phyloP scores from a whole-genome alignment of 2,113 vertebrate genomes.

The Laticauda laticaudata region DNA sequence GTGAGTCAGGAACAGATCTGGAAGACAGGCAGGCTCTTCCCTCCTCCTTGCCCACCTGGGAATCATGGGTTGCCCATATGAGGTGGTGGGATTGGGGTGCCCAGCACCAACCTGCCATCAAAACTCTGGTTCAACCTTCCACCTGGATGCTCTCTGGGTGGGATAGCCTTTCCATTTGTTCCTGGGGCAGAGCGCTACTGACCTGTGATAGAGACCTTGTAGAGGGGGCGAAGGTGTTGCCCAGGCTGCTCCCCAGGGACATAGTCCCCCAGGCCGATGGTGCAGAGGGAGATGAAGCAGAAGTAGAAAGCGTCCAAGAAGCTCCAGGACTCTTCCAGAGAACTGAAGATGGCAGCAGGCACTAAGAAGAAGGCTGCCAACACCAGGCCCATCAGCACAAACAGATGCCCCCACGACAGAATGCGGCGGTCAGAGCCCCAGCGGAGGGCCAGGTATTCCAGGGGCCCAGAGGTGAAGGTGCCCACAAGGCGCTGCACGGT shows the following conservation, averaged over 20 bases:
- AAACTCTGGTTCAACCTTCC: neutral
- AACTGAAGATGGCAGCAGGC: constrained; percentile 75
- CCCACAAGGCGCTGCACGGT: constrained; percentile 81
- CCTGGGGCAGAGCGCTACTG: constrained; percentile 48
- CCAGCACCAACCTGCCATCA: neutral
- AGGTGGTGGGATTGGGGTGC: neutral
- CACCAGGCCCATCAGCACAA: constrained; percentile 64
- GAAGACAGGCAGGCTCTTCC: too few relatives aligned
- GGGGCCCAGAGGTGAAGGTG: constrained; percentile 70
- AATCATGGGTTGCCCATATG: neutral
- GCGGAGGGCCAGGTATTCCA: constrained; percentile 63
- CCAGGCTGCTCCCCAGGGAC: constrained; percentile 75
- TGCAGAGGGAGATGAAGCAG: constrained; percentile 89
- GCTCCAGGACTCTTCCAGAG: constrained; percentile 79
- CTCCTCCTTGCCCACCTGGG: neutral
- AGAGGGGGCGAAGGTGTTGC: constrained; percentile 76
- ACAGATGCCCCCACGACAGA: constrained; percentile 72
- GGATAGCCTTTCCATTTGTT: rapidly evolving
- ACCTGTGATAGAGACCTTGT: constrained; percentile 86
- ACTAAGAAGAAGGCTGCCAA: constrained; percentile 75
- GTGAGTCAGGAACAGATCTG: neutral
- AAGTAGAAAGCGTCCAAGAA: constrained; percentile 89
- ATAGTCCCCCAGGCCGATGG: constrained; percentile 87
- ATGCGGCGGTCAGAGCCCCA: constrained; percentile 65
- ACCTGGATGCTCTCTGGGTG: too few relatives aligned